Conservation (phyloP, 2,113 vertebrate species). For the Alethe diademata region DNA sequence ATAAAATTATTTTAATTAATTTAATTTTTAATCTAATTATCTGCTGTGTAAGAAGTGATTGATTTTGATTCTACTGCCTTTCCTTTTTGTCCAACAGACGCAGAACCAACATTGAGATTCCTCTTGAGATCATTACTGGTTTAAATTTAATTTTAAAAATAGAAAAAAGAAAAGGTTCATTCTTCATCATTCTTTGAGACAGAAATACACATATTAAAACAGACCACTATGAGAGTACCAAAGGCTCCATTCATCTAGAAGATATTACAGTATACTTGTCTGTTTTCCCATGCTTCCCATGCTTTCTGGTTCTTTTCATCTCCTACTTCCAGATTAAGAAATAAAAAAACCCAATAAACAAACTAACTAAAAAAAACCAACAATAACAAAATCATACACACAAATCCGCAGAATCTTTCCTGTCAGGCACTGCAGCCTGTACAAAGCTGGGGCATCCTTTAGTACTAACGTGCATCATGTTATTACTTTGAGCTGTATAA, state of each 20-base stretch:
- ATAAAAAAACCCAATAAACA: neutral
- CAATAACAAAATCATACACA: too few relatives aligned
- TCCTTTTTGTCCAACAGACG: neutral
- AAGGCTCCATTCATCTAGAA: neutral
- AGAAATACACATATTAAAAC: neutral
- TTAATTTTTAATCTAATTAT: neutral
- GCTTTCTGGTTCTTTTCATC: neutral
- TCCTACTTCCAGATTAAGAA: neutral
- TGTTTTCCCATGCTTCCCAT: neutral
- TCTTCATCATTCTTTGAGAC: neutral
- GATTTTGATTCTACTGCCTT: neutral
- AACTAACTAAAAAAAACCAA: neutral
- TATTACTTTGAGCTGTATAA: neutral
- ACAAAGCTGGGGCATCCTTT: neutral
- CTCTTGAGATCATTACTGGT: neutral
- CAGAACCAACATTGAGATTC: neutral
- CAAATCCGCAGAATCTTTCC: neutral
- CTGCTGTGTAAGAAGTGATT: neutral
- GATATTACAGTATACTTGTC: neutral
- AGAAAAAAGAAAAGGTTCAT: neutral
- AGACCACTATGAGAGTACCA: neutral
- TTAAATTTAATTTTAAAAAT: neutral
- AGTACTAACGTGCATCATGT: neutral
- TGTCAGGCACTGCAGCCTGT: neutral
- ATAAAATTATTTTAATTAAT: neutral